Evolutionary conservation across 2,888 invertebrate species (phyloP).

Genomic region (Panzeria rudis): DNA sequence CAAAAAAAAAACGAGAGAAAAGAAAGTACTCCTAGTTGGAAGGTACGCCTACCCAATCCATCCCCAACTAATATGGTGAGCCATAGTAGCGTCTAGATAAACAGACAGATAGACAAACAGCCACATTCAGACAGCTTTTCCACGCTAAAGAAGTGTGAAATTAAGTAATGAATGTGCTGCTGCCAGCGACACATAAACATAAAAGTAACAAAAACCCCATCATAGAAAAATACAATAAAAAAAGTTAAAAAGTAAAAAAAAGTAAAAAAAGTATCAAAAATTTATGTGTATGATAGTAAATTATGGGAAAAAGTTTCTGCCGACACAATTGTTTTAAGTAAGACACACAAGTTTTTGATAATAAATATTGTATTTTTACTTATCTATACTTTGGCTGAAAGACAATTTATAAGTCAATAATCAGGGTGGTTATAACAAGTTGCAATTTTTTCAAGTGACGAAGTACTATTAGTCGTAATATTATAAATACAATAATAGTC

Average conservation of each 20-base stretch:
- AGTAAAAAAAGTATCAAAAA: neutral
- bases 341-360: neutral
- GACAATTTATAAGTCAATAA: neutral
- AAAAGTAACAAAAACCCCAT: slow-evolving; percentile 19
- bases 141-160: slow-evolving; percentile 63
- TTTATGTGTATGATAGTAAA: slow-evolving; percentile 4
- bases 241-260: neutral
- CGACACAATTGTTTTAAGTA: neutral
- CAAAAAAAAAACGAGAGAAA: neutral
- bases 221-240: neutral
- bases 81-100: slow-evolving; percentile 2
- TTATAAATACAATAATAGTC: too few relatives aligned
- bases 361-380: neutral
- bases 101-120: slow-evolving; percentile 27
- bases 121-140: slow-evolving; percentile 1
- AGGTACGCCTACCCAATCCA: neutral
- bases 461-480: too few relatives aligned
- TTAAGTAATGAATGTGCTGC: slow-evolving; percentile 65
- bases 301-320: neutral
- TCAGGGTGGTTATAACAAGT: neutral
- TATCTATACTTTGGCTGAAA: neutral
- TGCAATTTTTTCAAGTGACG: too few relatives aligned
- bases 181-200: slow-evolving; percentile 53
- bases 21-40: neutral
- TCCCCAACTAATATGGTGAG: neutral